Evolutionary conservation across 2,113 vertebrate genomes (phyloP).

Genomic region (Raja brachyura): DNA sequence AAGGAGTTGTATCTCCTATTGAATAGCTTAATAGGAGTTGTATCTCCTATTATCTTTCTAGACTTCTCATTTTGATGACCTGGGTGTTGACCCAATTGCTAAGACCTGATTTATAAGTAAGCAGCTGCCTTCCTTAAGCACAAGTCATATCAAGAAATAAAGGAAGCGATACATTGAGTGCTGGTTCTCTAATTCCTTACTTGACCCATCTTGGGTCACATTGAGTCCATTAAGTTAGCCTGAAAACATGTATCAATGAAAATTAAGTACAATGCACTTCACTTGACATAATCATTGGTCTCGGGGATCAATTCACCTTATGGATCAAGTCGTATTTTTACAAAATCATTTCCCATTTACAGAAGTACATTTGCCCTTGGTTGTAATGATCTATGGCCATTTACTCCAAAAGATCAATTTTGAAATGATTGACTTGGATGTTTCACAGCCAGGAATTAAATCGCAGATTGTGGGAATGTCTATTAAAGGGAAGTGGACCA

Average conservation of each 20-base stretch:
- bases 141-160: background rate
- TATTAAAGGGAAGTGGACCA: background rate
- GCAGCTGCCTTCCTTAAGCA: background rate
- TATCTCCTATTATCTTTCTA: too few species aligned
- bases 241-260: background rate
- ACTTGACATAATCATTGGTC: background rate
- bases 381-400: background rate
- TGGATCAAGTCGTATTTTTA: slow-evolving; percentile 11
- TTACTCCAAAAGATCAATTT: slow-evolving; percentile 11
- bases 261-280: background rate
- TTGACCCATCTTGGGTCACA: background rate
- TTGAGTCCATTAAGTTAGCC: background rate
- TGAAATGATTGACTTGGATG: slow-evolving; percentile 19
- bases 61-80: too few species aligned
- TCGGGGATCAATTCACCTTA: background rate
- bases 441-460: slow-evolving; percentile 3
- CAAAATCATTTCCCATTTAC: slow-evolving; percentile 15
- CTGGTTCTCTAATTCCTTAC: background rate
- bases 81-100: background rate
- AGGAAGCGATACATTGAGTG: background rate
- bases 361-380: background rate
- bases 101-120: background rate
- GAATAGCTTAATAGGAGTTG: too few species aligned
- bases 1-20: too few species aligned
- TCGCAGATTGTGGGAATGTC: background rate